These are phyloP conservation scores for Epinotia bilunana DNA, from an alignment of 2,888 invertebrate genomes.

Conservation along the genomic window DNA sequence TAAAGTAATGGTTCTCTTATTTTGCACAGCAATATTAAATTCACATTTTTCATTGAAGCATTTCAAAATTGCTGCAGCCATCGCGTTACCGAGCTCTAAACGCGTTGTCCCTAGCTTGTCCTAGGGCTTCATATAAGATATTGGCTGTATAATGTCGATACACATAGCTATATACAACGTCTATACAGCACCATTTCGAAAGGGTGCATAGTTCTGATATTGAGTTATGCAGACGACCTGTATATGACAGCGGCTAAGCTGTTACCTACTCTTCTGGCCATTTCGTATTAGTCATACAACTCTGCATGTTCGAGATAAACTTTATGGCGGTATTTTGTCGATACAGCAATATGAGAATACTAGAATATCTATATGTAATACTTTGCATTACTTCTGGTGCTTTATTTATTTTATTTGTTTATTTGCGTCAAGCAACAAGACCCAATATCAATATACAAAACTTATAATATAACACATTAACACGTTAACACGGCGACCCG, in stretches of 20 bases:
- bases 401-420: too few relatives aligned
- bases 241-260: slow-evolving; percentile 53
- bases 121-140: slow-evolving; percentile 51
- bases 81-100: slow-evolving; percentile 11
- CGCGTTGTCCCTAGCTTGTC: slow-evolving; percentile 8
- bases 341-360: background rate
- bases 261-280: slow-evolving; percentile 68
- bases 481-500: too few relatives aligned
- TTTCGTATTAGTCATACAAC: slow-evolving; percentile 51
- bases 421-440: too few relatives aligned
- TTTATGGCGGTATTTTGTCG: slow-evolving; percentile 10
- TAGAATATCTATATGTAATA: background rate
- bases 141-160: slow-evolving; percentile 49
- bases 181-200: slow-evolving; percentile 55
- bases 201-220: slow-evolving; percentile 76
- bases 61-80: slow-evolving; percentile 22
- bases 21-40: slow-evolving; percentile 10
- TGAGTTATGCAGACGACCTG: slow-evolving; percentile 79
- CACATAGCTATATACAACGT: slow-evolving; percentile 44
- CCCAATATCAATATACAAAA: too few relatives aligned
- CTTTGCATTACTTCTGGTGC: too few relatives aligned
- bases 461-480: too few relatives aligned
- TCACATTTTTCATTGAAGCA: slow-evolving; percentile 26
- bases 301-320: slow-evolving; percentile 7
- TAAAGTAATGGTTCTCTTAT: too few relatives aligned